Evolutionary conservation across 1,140 invertebrate species (phyloP), one percentile per base, ranked within the genome.

Genomic region (Aphis craccivora): DNA sequence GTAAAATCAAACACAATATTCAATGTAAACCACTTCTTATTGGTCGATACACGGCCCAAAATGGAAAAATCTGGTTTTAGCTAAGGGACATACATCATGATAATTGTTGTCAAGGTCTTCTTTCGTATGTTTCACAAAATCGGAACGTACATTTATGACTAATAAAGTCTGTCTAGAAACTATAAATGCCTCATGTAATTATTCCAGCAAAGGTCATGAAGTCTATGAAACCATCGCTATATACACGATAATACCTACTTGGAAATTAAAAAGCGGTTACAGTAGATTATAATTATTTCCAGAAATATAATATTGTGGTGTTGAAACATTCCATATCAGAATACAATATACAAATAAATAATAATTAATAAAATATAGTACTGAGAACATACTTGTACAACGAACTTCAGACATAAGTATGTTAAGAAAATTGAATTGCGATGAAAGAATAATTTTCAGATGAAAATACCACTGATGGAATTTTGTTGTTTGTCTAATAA

Each of bases 11-110:
- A 87, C 9, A 35, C 43, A 35, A 22, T 14, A 67, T 84, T 93
- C 91, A 93, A 84, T 84, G 91, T 40, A 30, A 93, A 84, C 91
- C 48, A 84, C 91, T 93, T 53, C 35, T 86, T 40, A 51, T 83
- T 35, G 91, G 14, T 51, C 35, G 43, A 37, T 55, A 43, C 43
- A 40, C 35, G 23, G 45, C 45, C 81, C 48, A 30, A 93, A 93
- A 93, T 86, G 91, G 76, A 55, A 37, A 83, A 55, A 40, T 93
- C 76, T 84, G 35, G 76, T 93, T 93, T 40, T 43, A 40, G 14
- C 67, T 93, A 93, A 93, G 91, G 76, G 91, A 53, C 76, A 93
- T 25, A 9, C 14, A 45, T 43, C 45, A 86, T 45, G 25, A 40
- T 51, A n/a, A 48, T 91, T 93, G 43, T 25, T 6, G 81, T 83